Evolutionary conservation across 2,113 vertebrate species (phyloP), one percentile per base, ranked within the genome.

Genomic region (Todiramphus saurophagus): DNA sequence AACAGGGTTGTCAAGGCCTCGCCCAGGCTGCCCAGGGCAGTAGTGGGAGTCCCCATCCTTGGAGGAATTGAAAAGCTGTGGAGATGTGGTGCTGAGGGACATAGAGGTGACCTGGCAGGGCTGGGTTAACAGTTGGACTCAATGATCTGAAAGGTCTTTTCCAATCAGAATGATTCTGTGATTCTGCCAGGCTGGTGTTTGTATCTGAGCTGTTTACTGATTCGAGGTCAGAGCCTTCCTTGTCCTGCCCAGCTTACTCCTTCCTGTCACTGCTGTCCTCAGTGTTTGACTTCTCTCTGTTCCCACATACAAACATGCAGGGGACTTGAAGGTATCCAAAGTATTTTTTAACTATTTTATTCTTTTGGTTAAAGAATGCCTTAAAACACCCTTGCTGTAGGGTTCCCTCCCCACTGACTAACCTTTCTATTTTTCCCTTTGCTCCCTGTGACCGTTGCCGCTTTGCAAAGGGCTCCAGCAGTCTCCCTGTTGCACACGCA

Each of bases 111-210:
- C 50, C 50, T 27, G 25, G 23, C 25, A 51, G 50, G 6, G 43
- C 43, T 43, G 43, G 15, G 43, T 43, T 43, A 43, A 43, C 43
- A 43, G 15, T 27, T 51, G 20, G 50, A 51, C 50, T 51, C 25
- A 25, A 51, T 23, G 48, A 23, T 51, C 50, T 51, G 25, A 51
- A 51, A 51, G 50, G 50, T 51, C 50, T 51, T 27, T 51, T 51
- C 25, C 20, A 51, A 14, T 25, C 24, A 27, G 11, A 51, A 51
- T 27, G 11, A 51, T 51, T 51, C 50, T 51, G 27, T 51, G 50
- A 51, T 51, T 51, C 50, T 51, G 6, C 50, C 21, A 0, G 0
- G n/a, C 35, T 66, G 39, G 16, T 13, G 13, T 68, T 58, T 10
- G 13, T 24, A 3, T 43, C 33, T 37, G 43, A 83, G 43, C 43